These are phyloP conservation scores for Galerucella nymphaeae DNA, from an alignment of 2,888 invertebrate genomes.

Conservation along the genomic window DNA sequence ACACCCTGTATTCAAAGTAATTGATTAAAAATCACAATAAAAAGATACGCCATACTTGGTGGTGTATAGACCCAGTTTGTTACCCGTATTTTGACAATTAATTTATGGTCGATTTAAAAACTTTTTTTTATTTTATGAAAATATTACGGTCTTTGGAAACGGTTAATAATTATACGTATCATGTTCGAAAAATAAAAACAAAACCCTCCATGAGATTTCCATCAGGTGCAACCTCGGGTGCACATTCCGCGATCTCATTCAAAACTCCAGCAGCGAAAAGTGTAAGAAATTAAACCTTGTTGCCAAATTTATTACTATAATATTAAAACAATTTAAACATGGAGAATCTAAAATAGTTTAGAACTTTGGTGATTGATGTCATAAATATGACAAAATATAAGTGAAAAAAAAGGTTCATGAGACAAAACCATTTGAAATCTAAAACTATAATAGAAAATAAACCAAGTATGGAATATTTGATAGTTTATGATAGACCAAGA, in stretches of 20 bases:
- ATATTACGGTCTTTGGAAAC: not conserved
- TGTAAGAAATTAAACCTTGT: slow-evolving; percentile 11
- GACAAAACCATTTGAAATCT: too few species aligned
- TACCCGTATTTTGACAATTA: not conserved
- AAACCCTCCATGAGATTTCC: not conserved
- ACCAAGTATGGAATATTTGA: too few species aligned
- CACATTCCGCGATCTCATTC: slow-evolving; percentile 13
- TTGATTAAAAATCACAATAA: too few species aligned
- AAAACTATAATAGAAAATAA: too few species aligned
- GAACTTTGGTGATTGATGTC: too few species aligned
- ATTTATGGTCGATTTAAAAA: slow-evolving; percentile 4
- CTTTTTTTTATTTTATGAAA: not conserved
- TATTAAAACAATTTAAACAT: not conserved
- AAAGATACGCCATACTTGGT: too few species aligned
- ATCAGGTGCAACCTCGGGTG: slow-evolving; percentile 14
- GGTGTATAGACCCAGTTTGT: not conserved
- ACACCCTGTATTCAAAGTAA: too few species aligned
- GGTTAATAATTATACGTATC: slow-evolving; percentile 7
- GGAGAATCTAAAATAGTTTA: too few species aligned
- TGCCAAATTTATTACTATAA: not conserved
- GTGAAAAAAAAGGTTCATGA: too few species aligned
- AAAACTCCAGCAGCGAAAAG: slow-evolving; percentile 26
- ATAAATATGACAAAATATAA: too few species aligned
- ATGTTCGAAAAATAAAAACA: not conserved
- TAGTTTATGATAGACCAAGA: too few species aligned